Conservation (phyloP, 2,113 vertebrate species). For the Salvelinus sp. region DNA sequence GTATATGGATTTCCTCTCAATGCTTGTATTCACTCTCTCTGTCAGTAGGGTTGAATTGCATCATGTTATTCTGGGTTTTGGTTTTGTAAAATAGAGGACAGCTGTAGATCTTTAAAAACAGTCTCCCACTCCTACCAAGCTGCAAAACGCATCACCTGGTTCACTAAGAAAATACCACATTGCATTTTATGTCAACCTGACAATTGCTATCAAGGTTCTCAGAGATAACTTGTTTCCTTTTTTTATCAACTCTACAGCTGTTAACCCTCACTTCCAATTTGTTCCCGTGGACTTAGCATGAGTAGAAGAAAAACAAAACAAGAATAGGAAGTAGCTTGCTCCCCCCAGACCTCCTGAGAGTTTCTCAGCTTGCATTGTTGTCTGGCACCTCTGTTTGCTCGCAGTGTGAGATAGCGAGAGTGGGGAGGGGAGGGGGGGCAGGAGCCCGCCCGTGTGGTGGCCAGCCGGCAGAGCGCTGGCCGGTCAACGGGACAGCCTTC, state of each 20-base stretch:
- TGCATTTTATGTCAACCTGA: neutral
- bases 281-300: slow-evolving; percentile 26
- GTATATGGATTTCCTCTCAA: slow-evolving; percentile 39
- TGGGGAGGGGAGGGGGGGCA: neutral
- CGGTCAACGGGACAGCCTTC: neutral
- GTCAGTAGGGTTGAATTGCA: slow-evolving; percentile 37
- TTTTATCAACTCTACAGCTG: slow-evolving; percentile 14
- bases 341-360: neutral
- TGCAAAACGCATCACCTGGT: neutral
- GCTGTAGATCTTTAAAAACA: neutral
- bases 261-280: slow-evolving; percentile 6
- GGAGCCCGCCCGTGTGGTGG: neutral
- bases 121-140: neutral
- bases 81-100: slow-evolving; percentile 41
- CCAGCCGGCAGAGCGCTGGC: neutral
- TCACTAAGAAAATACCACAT: neutral
- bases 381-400: slow-evolving; percentile 36
- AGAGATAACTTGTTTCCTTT: slow-evolving; percentile 23
- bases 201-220: too few relatives aligned
- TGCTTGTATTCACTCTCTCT: slow-evolving; percentile 34
- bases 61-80: slow-evolving; percentile 37
- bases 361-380: slow-evolving; percentile 23
- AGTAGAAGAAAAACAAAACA: slow-evolving; percentile 30
- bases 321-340: slow-evolving; percentile 28
- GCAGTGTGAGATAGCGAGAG: slow-evolving; percentile 19